Evolutionary conservation across 2,888 invertebrate species (phyloP).

Genomic region (Bimastos eiseni): DNA sequence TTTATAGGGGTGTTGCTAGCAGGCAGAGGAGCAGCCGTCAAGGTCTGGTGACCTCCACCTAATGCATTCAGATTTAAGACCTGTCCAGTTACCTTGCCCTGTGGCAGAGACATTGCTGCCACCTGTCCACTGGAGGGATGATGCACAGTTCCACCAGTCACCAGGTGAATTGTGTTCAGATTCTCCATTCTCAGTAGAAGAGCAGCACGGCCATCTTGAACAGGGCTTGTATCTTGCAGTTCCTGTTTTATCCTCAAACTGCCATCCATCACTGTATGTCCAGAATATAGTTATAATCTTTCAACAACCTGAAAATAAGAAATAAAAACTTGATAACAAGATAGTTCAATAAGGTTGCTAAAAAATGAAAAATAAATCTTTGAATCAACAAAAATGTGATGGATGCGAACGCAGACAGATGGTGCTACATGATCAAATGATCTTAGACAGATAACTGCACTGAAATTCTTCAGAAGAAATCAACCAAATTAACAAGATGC

Average conservation of each 20-base stretch:
- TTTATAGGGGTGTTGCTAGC: neutral
- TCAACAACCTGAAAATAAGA: neutral
- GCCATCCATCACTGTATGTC: neutral
- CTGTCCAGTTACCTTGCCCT: neutral
- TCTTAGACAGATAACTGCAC: no score
- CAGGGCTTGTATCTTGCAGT: neutral
- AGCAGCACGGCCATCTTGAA: neutral
- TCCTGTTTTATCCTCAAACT: neutral
- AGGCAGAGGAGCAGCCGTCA: neutral
- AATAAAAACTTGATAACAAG: neutral
- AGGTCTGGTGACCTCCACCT: neutral
- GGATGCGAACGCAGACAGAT: no score
- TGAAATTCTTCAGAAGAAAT: no score
- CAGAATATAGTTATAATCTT: neutral
- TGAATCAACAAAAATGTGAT: no score
- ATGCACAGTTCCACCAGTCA: neutral
- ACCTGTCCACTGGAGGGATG: neutral
- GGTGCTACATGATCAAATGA: no score
- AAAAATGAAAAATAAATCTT: neutral
- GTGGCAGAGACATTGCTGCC: neutral
- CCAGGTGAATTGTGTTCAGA: neutral
- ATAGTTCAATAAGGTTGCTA: neutral
- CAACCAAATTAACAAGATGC: no score
- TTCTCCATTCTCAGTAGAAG: neutral
- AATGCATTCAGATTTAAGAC: neutral